phyloP scores from a whole-genome alignment of 2,113 vertebrate genomes.

The Bubalus kerabau region DNA sequence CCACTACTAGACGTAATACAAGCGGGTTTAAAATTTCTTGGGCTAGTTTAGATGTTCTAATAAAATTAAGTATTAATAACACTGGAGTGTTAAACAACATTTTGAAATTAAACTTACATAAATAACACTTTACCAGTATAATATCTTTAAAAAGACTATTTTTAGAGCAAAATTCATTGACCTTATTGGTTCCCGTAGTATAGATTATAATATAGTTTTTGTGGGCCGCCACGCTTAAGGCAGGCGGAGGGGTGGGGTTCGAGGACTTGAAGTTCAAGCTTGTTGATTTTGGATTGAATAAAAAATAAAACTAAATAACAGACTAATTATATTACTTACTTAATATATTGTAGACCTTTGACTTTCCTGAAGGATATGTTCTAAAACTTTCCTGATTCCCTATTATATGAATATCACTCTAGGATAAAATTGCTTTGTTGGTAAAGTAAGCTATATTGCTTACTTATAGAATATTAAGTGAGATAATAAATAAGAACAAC shows the following conservation, averaged over 20 bases:
- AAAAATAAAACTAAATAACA: background rate
- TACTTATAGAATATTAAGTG: background rate
- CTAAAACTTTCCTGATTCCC: background rate
- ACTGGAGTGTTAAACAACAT: background rate
- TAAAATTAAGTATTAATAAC: slow-evolving; percentile 21
- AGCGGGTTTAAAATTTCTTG: slow-evolving; percentile 27
- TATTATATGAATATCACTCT: background rate
- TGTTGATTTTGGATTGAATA: background rate
- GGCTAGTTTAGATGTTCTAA: background rate
- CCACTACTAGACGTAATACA: background rate
- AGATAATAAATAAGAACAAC: background rate
- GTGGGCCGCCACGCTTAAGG: too few species aligned
- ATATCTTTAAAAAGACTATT: background rate
- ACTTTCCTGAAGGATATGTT: background rate
- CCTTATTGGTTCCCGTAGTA: background rate
- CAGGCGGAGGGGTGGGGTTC: too few species aligned
- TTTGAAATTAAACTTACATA: slow-evolving; percentile 27
- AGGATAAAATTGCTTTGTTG: background rate
- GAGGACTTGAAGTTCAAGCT: background rate
- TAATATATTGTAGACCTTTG: background rate
- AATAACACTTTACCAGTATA: background rate
- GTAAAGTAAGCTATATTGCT: background rate
- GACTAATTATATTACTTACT: background rate
- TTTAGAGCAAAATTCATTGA: background rate
- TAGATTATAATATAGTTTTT: background rate